Evolutionary conservation across 2,888 invertebrate species (phyloP), one percentile per base, ranked within the genome.

Genomic region (Drosophila suboccidentalis): DNA sequence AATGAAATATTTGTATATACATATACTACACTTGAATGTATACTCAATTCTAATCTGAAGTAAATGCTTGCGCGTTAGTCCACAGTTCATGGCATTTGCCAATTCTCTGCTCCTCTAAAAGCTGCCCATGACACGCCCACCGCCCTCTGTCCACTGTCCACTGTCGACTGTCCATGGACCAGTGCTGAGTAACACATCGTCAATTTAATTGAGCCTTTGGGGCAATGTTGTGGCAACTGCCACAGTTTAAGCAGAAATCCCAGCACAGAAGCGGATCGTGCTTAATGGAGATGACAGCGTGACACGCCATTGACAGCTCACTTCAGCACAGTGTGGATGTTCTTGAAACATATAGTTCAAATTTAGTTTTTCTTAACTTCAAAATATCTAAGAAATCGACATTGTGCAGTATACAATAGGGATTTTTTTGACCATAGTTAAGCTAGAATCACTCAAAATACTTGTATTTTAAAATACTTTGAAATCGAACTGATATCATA

Each of bases 1-100:
- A 72, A 85, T 87, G 75, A 85, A 85, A 87, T 82, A 87, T 88
- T 74, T 86, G 83, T 39, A 49, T 34, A 32, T 44, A n/a, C 38
- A 17, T 44, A 19, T 49, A 44, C 29, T 49, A 36, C 29, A 29
- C 29, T 11, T 38, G 36, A 39, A 57, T 34, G 15, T 63, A 51
- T 67, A 78, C 44, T 46, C 57, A 46, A 44, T 32, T 65, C 55
- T 78, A 74, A 74, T 46, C 73, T 73, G 60, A 74, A 86, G 84
- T 80, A 75, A 83, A 83, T 83, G 44, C 74, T 39, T 54, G 41
- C 41, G 53, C 75, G 57, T 55, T 38, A 15, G 26, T 53, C 15
- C 22, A 53, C 10, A 47, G 17, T 26, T 44, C 32, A 43, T 43
- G 29, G 26, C 39, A 26, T 26, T 55, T 44, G 17, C 10, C 54